Conservation (phyloP, 2,113 vertebrate species). For the Henicopernis longicauda region DNA sequence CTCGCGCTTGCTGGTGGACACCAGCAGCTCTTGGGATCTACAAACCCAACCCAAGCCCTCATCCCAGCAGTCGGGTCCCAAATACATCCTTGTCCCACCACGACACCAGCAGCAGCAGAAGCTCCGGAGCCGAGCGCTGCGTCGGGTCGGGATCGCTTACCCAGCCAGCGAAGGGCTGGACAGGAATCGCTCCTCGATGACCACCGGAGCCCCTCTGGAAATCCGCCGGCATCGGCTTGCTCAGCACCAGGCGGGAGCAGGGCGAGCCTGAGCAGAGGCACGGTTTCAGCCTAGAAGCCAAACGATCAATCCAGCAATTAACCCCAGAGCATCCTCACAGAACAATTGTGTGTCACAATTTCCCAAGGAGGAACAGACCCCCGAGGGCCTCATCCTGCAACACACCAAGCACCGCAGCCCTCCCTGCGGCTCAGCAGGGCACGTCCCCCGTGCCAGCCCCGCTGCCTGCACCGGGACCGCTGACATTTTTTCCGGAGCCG, state of each 20-base stretch:
- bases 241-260: fast-evolving
- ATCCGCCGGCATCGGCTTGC: fast-evolving
- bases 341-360: not conserved
- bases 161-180: not conserved
- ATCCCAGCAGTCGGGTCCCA: not conserved
- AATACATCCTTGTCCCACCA: not conserved
- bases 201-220: fast-evolving
- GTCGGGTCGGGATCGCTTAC: fast-evolving
- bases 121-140: fast-evolving
- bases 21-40: not conserved
- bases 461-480: not conserved
- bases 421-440: fast-evolving
- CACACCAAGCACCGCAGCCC: not conserved
- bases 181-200: fast-evolving
- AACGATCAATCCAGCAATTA: fast-evolving
- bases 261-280: not conserved
- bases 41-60: not conserved
- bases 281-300: not conserved
- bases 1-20: not conserved
- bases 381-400: not conserved
- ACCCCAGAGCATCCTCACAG: fast-evolving
- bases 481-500: fast-evolving
- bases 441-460: not conserved
- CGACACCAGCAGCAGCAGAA: fast-evolving
- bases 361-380: not conserved